Conservation (phyloP, 2,113 vertebrate species). For the Brachirus orientalis region DNA sequence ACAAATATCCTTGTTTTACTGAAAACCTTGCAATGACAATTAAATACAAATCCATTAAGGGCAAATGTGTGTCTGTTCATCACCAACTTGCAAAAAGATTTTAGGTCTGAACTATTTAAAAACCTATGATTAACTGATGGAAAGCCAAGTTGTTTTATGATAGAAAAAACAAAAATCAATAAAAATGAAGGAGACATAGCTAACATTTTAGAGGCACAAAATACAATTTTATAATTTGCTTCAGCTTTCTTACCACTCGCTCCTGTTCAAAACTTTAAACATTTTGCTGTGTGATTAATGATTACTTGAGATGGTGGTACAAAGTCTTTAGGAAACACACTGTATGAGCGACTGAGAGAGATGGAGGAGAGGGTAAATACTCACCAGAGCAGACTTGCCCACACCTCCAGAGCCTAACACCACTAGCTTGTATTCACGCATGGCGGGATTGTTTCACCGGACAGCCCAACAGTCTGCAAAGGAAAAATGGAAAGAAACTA, state of each 20-base stretch:
- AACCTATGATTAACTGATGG: neutral
- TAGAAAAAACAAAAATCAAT: neutral
- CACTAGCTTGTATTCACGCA: conserved; percentile 99
- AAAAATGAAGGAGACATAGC: neutral
- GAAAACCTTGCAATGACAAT: too few species aligned
- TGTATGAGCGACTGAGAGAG: neutral
- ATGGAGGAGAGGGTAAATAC: conserved; percentile 66
- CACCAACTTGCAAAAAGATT: too few species aligned
- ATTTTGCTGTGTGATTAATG: conserved; percentile 26
- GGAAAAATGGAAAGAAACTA: conserved; percentile 46
- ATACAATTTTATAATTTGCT: neutral
- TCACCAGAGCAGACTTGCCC: conserved; percentile 99
- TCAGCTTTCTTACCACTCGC: too few species aligned
- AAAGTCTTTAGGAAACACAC: conserved; percentile 18
- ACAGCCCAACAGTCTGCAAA: conserved; percentile 84
- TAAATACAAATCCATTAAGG: too few species aligned
- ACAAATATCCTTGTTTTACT: too few species aligned
- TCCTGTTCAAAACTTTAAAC: conserved; percentile 8
- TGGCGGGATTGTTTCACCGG: conserved; percentile 90
- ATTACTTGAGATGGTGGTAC: conserved; percentile 1
- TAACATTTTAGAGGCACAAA: neutral
- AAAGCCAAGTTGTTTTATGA: too few species aligned
- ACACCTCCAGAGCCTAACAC: conserved; percentile 99
- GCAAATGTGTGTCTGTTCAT: too few species aligned
- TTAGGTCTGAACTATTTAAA: neutral